A percentile compares a stretch with the other conserved stretches of the same genome.
phyloP scores from a whole-genome alignment of 2,113 vertebrate genomes.

The Rhynchomys soricoides region DNA sequence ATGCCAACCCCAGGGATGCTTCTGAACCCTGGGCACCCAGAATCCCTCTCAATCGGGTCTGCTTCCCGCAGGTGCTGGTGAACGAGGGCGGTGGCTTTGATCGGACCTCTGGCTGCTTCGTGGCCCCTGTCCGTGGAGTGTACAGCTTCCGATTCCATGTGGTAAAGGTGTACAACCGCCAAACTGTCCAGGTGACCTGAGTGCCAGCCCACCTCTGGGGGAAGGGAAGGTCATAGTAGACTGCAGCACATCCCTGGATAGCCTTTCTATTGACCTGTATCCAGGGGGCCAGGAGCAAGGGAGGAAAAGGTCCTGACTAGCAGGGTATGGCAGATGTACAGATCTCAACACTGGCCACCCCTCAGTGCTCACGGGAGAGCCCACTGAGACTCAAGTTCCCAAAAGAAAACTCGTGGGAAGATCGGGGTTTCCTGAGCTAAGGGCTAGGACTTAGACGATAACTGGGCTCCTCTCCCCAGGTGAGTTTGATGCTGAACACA shows the following conservation, averaged over 20 bases:
- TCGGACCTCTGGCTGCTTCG: constrained; percentile 89
- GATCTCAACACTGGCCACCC: not conserved
- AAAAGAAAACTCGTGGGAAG: not conserved
- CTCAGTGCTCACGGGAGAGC: not conserved
- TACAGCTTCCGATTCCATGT: constrained; percentile 94
- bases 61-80: constrained; percentile 88
- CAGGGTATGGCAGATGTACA: not conserved
- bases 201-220: not conserved
- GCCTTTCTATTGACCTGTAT: not conserved
- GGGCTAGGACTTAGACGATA: not conserved
- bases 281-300: not conserved
- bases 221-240: not conserved
- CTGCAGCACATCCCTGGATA: not conserved
- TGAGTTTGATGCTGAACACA: constrained; percentile 90
- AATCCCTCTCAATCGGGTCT: constrained; percentile 11
- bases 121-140: constrained; percentile 91
- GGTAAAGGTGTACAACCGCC: constrained; percentile 94
- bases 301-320: not conserved
- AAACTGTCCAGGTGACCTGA: constrained; percentile 90
- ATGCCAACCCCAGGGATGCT: not conserved
- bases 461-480: constrained; percentile 81
- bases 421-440: not conserved
- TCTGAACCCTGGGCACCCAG: not conserved
- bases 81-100: constrained; percentile 92
- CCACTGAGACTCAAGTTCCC: not conserved